Percentiles rank a stretch among this genome's conserved stretches.
Conservation (phyloP, 2,888 invertebrate species). For the Rotaria magnacalcarata region DNA sequence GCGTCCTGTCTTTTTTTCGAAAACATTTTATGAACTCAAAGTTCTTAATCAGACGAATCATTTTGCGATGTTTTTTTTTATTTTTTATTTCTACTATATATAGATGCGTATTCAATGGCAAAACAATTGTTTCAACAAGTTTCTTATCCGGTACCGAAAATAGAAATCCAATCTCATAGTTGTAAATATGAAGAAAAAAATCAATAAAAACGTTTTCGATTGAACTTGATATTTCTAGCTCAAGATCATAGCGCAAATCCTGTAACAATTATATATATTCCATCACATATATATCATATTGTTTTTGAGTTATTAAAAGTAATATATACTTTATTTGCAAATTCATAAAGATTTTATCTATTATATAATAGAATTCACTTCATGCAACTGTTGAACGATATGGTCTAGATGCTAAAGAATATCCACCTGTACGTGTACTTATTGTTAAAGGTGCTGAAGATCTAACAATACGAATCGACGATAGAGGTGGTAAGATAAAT, state of each 20-base stretch:
- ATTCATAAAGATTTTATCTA: conserved; percentile 40
- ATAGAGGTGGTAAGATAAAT: conserved; percentile 67
- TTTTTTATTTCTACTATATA: too few relatives aligned
- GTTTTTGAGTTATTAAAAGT: conserved; percentile 90
- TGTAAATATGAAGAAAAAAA: background rate
- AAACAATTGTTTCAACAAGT: conserved; percentile 95
- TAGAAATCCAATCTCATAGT: conserved; percentile 57
- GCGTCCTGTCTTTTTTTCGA: background rate
- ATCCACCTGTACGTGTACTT: conserved; percentile 78
- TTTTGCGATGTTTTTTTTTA: background rate
- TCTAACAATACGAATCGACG: conserved; percentile 80
- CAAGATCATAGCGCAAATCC: conserved; percentile 52
- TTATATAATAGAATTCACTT: conserved; percentile 74
- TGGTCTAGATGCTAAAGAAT: conserved; percentile 66
- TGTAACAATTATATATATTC: conserved; percentile 86
- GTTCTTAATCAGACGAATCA: background rate
- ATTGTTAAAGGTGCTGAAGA: conserved; percentile 85
- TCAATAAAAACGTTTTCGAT: too few relatives aligned
- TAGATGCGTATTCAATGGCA: conserved; percentile 88
- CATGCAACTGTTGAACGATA: conserved; percentile 90
- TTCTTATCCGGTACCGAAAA: conserved; percentile 83
- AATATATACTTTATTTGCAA: background rate
- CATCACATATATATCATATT: conserved; percentile 97
- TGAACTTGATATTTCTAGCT: background rate
- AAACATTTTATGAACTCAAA: background rate